phyloP scores from a whole-genome alignment of 1,140 invertebrate genomes.

The Solenopsis fugax region DNA sequence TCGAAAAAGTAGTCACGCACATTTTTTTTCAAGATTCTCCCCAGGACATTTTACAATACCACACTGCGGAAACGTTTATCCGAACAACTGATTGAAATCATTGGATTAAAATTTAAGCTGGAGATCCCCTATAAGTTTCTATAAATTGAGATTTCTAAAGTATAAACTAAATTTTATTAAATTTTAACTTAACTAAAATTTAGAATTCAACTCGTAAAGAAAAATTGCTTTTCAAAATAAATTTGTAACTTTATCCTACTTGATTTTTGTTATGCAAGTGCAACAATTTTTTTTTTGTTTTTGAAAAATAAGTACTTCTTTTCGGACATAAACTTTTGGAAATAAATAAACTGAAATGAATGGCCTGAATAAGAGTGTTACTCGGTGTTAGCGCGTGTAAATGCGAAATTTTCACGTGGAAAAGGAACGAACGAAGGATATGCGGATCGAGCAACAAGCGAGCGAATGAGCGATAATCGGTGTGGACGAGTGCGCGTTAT shows the following conservation, averaged over 20 bases:
- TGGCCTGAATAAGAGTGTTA: not conserved
- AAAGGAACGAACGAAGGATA: not conserved
- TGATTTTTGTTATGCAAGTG: not conserved
- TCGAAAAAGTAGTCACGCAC: constrained; percentile 55
- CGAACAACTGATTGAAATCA: not conserved
- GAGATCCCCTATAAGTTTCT: not conserved
- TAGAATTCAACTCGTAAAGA: not conserved
- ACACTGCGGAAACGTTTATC: not conserved
- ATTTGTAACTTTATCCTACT: not conserved
- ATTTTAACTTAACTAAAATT: not conserved
- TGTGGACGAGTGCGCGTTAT: constrained; percentile 63
- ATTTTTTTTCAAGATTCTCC: constrained; percentile 15
- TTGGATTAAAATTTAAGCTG: not conserved
- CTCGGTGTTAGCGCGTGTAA: not conserved
- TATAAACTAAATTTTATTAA: not conserved
- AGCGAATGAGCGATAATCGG: constrained; percentile 57
- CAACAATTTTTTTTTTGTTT: not conserved
- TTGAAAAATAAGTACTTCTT: not conserved
- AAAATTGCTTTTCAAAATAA: not conserved
- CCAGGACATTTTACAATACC: constrained; percentile 7
- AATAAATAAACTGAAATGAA: not conserved
- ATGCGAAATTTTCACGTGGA: constrained; percentile 40
- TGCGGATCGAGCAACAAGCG: not conserved
- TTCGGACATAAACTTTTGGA: not conserved
- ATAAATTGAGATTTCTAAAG: not conserved